phyloP scores from a whole-genome alignment of 2,888 invertebrate genomes.

The Notocelia uddmanniana region DNA sequence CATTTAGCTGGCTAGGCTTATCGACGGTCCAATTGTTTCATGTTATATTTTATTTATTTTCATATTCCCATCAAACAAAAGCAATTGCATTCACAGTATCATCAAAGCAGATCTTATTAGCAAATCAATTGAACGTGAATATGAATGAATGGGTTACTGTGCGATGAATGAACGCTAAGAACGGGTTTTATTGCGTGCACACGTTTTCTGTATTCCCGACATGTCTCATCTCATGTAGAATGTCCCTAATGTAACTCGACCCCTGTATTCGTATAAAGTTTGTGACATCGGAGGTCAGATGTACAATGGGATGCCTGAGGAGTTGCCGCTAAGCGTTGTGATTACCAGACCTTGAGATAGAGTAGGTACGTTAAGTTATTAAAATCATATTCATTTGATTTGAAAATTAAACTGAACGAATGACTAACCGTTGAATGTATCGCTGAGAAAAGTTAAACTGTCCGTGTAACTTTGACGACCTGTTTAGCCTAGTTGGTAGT shows the following conservation, averaged over 20 bases:
- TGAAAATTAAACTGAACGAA: no score
- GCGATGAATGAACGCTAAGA: conserved; percentile 43
- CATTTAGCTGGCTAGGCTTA: no score
- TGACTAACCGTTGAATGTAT: no score
- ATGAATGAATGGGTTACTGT: conserved; percentile 39
- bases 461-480: no score
- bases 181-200: conserved; percentile 34
- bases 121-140: conserved; percentile 41
- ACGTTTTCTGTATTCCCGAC: conserved; percentile 19
- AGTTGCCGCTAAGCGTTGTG: background rate
- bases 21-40: no score
- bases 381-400: background rate
- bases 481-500: no score
- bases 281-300: background rate
- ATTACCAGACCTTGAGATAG: background rate
- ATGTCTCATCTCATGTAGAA: background rate
- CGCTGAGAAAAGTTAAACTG: no score
- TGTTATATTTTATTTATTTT: no score
- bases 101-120: conserved; percentile 24
- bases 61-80: conserved; percentile 6
- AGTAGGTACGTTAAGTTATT: background rate
- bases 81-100: conserved; percentile 17
- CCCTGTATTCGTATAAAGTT: background rate
- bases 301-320: background rate
- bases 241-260: background rate